phyloP scores from a whole-genome alignment of 2,113 vertebrate species.

The Lota lota region DNA sequence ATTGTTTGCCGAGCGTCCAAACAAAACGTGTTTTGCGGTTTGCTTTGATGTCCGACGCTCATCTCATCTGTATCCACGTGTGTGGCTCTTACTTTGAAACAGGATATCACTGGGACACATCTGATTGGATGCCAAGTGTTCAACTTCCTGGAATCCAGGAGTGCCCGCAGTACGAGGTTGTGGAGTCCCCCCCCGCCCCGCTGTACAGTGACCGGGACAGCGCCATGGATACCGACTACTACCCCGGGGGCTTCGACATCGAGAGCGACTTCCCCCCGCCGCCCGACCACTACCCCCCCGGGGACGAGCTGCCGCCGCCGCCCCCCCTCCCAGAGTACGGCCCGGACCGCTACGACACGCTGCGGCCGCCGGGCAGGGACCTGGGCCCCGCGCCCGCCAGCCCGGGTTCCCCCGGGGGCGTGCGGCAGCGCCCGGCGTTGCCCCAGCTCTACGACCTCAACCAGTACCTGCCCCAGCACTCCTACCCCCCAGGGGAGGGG shows the following conservation, averaged over 20 bases:
- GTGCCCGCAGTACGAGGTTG: slow-evolving; percentile 92
- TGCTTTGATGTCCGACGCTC: not conserved
- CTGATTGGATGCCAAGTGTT: slow-evolving; percentile 97
- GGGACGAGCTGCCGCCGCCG: slow-evolving; percentile 88
- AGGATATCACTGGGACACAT: slow-evolving; percentile 99
- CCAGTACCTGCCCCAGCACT: slow-evolving; percentile 89
- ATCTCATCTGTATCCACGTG: not conserved
- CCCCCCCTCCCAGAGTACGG: slow-evolving; percentile 85
- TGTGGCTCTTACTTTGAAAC: slow-evolving; percentile 8
- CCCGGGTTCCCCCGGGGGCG: slow-evolving; percentile 62
- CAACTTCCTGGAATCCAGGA: slow-evolving; percentile 98
- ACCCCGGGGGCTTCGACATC: slow-evolving; percentile 95
- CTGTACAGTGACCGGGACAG: slow-evolving; percentile 84
- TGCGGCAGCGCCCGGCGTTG: slow-evolving; percentile 79
- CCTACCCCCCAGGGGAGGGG: slow-evolving; percentile 81
- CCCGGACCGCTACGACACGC: slow-evolving; percentile 82
- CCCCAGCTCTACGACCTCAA: slow-evolving; percentile 86
- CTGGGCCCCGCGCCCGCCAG: slow-evolving; percentile 58
- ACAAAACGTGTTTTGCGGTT: no score
- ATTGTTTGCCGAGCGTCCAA: not conserved
- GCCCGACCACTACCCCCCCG: slow-evolving; percentile 86
- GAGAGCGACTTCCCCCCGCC: slow-evolving; percentile 96
- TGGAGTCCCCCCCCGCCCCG: slow-evolving; percentile 84
- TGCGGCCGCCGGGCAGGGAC: slow-evolving; percentile 81
- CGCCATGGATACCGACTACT: slow-evolving; percentile 95